Evolutionary conservation across 1,140 invertebrate species (phyloP).

Genomic region (Cyclargus thomasi): DNA sequence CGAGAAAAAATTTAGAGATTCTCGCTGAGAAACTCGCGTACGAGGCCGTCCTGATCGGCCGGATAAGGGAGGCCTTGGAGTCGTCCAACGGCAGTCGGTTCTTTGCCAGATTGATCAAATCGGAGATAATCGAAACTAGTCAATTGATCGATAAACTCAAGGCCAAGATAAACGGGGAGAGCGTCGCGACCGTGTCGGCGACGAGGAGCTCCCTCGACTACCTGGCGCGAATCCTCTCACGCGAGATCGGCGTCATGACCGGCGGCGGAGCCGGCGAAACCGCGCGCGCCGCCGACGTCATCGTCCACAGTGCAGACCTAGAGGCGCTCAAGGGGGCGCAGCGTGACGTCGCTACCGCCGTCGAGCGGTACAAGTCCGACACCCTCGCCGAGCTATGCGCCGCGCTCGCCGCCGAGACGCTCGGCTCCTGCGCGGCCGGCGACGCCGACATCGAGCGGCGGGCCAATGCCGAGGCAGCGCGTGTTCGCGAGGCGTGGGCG

Average conservation of each 20-base stretch:
- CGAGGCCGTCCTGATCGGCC: constrained; percentile 81
- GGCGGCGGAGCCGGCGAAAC: constrained; percentile 43
- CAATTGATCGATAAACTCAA: constrained; percentile 82
- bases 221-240: constrained; percentile 79
- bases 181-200: constrained; percentile 70
- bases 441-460: constrained; percentile 53
- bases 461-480: constrained; percentile 53
- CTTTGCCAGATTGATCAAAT: constrained; percentile 75
- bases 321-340: constrained; percentile 78
- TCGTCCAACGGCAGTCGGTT: constrained; percentile 72
- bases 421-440: constrained; percentile 73
- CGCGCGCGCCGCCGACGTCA: constrained; percentile 45
- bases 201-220: constrained; percentile 77
- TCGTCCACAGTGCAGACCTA: constrained; percentile 69
- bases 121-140: constrained; percentile 83
- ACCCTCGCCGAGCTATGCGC: constrained; percentile 81
- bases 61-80: constrained; percentile 77
- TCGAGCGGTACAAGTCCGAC: constrained; percentile 80
- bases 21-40: constrained; percentile 85
- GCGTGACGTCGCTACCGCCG: constrained; percentile 76
- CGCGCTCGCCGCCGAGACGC: constrained; percentile 79
- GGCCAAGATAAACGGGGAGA: constrained; percentile 78
- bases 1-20: constrained; percentile 79
- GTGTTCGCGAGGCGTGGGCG: constrained; percentile 80
- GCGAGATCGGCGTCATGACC: constrained; percentile 73